Base-by-base conservation (phyloP, 2,888 invertebrate species). In the Brassicogethes aeneus region DNA sequence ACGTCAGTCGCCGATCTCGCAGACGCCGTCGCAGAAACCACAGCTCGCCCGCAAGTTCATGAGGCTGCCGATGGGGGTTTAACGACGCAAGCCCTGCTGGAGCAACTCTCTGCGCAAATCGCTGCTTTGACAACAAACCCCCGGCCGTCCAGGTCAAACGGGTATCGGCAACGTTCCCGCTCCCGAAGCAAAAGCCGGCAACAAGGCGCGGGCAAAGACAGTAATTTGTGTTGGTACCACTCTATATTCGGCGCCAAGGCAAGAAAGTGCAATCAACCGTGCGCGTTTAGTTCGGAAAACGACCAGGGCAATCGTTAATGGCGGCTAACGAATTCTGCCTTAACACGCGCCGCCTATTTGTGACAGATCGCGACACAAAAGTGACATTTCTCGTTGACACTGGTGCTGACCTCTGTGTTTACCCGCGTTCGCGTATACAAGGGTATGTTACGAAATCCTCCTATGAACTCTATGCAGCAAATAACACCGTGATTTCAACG, bases 391-490 rank as follows among this genome's bases (percentile, higher is more conserved):
- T 56, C 2, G 15, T 47, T 1, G 47, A 45, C 17, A 45, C 47
- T 5, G 40, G 47, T 13, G 41, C 41, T 3, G 52, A 55, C 34
- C 39, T 51, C 33, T 52, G 51, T 16, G 49, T 54, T 10, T 52
- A 45, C 44, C 53, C 53, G 16, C 42, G 45, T 10, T 38, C 43
- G n/a, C 3, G 36, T 3, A 38, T 57, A 10, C 41, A 41, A n/a
- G 46, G 48, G 2, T 43, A 44, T 16, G 46, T 46, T 5, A 15
- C 31, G 1, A 45, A 47, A 23, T 46, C 55, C 1, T 31, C 40
- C 3, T 63, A 57, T 39, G 43, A 50, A 31, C 41, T 63, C 2
- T 52, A 38, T 36, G 63, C 62, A 8, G 61, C 60, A 0, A 64
- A 65, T 37, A 56, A 57, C 3, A 44, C 59, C 0, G 15, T 31